Evolutionary conservation across 1,140 invertebrate genomes (phyloP), one percentile per base, ranked within the genome.

Genomic region (Listronotus bonariensis): DNA sequence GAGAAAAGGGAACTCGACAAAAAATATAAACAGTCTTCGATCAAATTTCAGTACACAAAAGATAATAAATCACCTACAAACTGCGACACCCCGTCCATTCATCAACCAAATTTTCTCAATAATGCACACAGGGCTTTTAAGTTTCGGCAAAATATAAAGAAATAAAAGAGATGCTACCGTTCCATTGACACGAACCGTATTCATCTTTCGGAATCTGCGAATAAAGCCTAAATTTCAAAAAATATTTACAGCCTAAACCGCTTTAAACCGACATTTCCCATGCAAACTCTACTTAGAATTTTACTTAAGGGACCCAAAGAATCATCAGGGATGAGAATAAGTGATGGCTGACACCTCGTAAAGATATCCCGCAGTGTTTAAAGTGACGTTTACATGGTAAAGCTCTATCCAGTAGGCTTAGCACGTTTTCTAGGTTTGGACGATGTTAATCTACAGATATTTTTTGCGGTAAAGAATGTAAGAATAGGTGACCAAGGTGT

Each of bases 341-440:
- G 68, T 69, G 60, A 64, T 62, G 68, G 68, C 60, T 70, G 68
- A 70, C 68, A 70, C 68, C 68, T 68, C 46, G 46, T 36, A 61
- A 65, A 59, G 63, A 56, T 51, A 48, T 57, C 68, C 68, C 56
- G 59, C 58, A 46, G 68, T 51, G 65, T 51, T 53, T 59, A 57
- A 48, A 67, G 65, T 70, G 68, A 70, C 68, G 55, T 65, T 56
- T 63, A 70, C 68, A 70, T 65, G 65, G 65, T 61, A 70, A 70
- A 70, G 68, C 65, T 70, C 63, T 52, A 59, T 60, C 46, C 60
- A 26, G 60, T 60, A 61, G 61, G 55, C 61, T 68, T 63, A 65
- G 65, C 48, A 36, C 11, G 11, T 36, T 36, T 36, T 12, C 8
- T 12, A 36, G 8, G 34, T 10, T 36, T 36, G 11, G 34, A 36